These are phyloP conservation scores for Heliconius hortense DNA, from an alignment of 2,888 invertebrate species.

Conservation along the genomic window DNA sequence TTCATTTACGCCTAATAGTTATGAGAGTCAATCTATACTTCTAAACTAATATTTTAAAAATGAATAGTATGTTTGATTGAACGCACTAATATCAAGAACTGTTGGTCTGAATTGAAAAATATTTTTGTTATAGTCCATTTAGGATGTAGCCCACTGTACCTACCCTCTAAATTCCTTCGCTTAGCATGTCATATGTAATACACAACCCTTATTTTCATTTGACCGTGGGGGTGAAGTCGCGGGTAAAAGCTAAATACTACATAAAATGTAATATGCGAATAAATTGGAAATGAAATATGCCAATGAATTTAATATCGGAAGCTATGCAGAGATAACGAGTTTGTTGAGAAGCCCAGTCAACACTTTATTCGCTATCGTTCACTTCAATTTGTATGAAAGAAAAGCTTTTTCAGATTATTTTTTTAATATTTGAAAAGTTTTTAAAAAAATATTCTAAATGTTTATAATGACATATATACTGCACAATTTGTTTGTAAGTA, in stretches of 20 bases:
- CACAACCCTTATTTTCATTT: neutral
- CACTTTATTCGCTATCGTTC: slow-evolving; percentile 11
- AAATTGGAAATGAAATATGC: slow-evolving; percentile 6
- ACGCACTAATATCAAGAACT: neutral
- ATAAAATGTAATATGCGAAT: neutral
- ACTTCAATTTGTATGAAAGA: slow-evolving; percentile 24
- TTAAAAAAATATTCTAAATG: neutral
- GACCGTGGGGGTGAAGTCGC: neutral
- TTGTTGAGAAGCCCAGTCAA: slow-evolving; percentile 22
- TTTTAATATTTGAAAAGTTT: neutral
- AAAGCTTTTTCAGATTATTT: slow-evolving; percentile 3
- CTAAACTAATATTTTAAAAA: neutral
- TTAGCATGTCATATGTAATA: neutral
- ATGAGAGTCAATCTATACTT: neutral
- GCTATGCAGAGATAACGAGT: slow-evolving; percentile 24
- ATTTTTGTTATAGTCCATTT: neutral
- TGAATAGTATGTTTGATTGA: neutral
- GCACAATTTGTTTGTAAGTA: no score
- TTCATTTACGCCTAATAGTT: neutral
- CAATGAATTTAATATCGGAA: slow-evolving; percentile 26
- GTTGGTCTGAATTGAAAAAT: neutral
- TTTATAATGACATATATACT: neutral
- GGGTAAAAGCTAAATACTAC: no score
- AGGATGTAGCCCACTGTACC: neutral
- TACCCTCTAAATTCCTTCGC: neutral